Evolutionary conservation across 92 coral and sea anemone species (phyloP).

Genomic region (Chrysogorgia sp.): DNA sequence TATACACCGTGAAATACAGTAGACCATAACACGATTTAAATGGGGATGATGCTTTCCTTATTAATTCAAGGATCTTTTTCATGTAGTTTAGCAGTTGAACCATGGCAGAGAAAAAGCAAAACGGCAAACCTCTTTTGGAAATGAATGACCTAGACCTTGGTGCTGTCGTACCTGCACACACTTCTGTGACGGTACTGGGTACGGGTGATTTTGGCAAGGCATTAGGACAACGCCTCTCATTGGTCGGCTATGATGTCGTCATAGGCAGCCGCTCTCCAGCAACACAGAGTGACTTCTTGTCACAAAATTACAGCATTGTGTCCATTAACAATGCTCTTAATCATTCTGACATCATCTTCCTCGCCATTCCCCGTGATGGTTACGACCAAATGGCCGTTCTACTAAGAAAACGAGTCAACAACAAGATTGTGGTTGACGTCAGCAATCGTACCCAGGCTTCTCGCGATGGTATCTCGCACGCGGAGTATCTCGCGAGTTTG

Average conservation of each 20-base stretch:
- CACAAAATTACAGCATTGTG: not conserved
- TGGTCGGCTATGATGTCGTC: slow-evolving; percentile 1
- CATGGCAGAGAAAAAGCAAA: not conserved
- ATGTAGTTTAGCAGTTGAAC: not conserved
- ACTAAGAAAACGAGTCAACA: not conserved
- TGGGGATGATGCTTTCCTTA: too few species aligned
- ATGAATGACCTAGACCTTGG: not conserved
- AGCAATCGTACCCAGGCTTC: slow-evolving; percentile 7
- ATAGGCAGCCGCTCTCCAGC: not conserved
- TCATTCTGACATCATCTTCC: slow-evolving; percentile 3
- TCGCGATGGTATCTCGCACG: not conserved
- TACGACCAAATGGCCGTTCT: not conserved
- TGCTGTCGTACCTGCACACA: not conserved
- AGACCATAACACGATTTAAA: too few species aligned
- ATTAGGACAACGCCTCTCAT: not conserved
- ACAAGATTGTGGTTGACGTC: not conserved
- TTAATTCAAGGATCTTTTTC: too few species aligned
- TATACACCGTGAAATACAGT: too few species aligned
- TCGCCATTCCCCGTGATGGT: not conserved
- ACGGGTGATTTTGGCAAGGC: not conserved
- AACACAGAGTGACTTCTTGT: not conserved
- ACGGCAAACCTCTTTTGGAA: not conserved
- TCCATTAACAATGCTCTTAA: not conserved
- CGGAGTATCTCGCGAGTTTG: not conserved
- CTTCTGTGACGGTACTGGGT: not conserved